Base-by-base conservation (phyloP, 2,797 vertebrate species). In the Micrastur ruficollis region DNA sequence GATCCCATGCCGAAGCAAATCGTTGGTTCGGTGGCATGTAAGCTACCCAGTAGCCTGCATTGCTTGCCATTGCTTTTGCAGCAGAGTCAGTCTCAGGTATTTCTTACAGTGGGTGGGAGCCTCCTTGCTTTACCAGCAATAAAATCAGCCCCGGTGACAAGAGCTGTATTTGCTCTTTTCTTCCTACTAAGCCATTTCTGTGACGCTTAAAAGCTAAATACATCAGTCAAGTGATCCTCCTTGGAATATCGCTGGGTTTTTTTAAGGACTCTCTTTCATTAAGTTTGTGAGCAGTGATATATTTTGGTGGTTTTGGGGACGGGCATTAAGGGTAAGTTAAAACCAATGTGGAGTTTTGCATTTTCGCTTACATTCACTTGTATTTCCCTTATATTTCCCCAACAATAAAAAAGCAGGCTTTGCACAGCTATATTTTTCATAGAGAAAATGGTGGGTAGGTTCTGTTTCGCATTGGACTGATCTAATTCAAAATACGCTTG, bases 1-100 rank as follows among this genome's bases (percentile, higher is more conserved):
- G 93, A 94, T 52, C 78, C 94, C 6, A 17, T 62, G 89, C 91
- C 1, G 44, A 92, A 93, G 67, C 91, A 71, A 94, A 94, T 91
- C 53, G 32, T 90, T 86, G 95, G 84, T 91, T 95, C 2, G 21
- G 70, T 94, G 83, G 75, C 0, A 5, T 79, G 95, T 88, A 63
- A 96, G 68, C 66, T 95, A 84, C 72, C 89, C 81, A 50, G 85
- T 10, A 86, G 80, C 75, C 75, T 88, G 81, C 63, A 47, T 21
- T 82, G 67, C 87, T 78, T 94, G 65, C 61, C 76, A 91, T 82
- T 71, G 70, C 71, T 83, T 52, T 56, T 66, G 75, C 66, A 83
- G 61, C 79, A 40, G 4, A 27, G 15, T 4, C 23, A 21, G 27
- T n/a, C 55, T 68, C 42, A 20, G 78, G 34, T 82, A 7, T 78